Base-by-base conservation (phyloP, 2,888 invertebrate genomes). In the Cordilura impudica region DNA sequence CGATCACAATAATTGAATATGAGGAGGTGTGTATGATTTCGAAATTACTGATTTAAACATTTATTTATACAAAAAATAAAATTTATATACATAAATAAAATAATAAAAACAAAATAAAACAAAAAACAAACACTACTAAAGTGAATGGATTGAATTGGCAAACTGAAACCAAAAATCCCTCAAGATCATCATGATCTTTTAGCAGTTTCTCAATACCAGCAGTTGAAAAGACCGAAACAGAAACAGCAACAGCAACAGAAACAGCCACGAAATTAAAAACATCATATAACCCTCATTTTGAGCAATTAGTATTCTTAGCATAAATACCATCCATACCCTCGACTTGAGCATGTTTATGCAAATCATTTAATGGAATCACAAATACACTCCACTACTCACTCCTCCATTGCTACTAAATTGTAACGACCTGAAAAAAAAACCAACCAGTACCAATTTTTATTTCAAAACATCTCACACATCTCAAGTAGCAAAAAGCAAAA, bases 141-240 rank as follows among this genome's bases (percentile, higher is more conserved):
- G 56, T 76, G 75, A 76, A 65, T 65, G 63, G 61, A 12, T 63
- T 26, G 76, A 14, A 26, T 14, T 18, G 61, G 18, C 54, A 21
- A 47, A 51, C 23, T 12, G 3, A 19, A 56, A 21, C 21, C 14
- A 39, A n/a, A 56, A 60, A 29, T 45, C 61, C 70, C 71, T 53
- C 71, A 79, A 79, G 79, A 75, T 79, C 79, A 75, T 75, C 71
- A 61, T 75, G 75, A 79, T 79, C 75, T 79, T 75, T 75, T 75
- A 67, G 53, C 45, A 75, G 71, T 79, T 75, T 79, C 75, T 72
- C 75, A 79, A 79, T 72, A 65, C 26, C 49, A 70, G 51, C 61
- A 54, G 53, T 29, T 35, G 18, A 0, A 14, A 26, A 51, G 19
- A 12, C 6, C 16, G 10, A 45, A 56, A 69, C 3, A 26, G 6